These are phyloP conservation scores for Lontra canadensis DNA, from an alignment of 2,113 vertebrate genomes.

Conservation along the genomic window DNA sequence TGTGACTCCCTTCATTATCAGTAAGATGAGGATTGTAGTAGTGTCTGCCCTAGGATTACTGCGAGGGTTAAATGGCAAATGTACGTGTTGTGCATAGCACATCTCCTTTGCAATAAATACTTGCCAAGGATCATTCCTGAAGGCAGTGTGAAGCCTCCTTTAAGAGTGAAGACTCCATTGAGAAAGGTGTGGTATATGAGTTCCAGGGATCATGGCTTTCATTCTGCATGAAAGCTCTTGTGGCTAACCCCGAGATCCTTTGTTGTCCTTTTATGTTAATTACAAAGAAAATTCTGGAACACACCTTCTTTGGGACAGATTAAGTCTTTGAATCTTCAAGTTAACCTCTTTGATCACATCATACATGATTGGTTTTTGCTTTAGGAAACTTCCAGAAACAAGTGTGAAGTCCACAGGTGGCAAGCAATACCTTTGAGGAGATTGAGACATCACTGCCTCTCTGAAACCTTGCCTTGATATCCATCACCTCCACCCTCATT, in stretches of 20 bases:
- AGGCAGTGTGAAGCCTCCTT: not conserved
- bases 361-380: not conserved
- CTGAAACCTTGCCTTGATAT: not conserved
- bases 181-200: not conserved
- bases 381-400: conserved; percentile 16
- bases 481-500: not conserved
- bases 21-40: not conserved
- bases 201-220: not conserved
- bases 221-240: not conserved
- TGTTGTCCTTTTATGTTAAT: not conserved
- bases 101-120: not conserved
- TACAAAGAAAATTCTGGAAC: not conserved
- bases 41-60: not conserved
- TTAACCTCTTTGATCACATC: not conserved
- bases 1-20: not conserved
- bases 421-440: not conserved
- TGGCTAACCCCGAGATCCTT: not conserved
- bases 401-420: not conserved
- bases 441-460: not conserved
- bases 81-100: not conserved
- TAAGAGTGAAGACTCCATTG: not conserved
- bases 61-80: not conserved
- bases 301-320: not conserved
- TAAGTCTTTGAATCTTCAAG: not conserved
- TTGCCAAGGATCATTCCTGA: not conserved